Percentiles rank a stretch among this genome's conserved stretches.
These are phyloP conservation scores for Buceros bicornis DNA, from an alignment of 2,797 vertebrate genomes.

Conservation along the genomic window DNA sequence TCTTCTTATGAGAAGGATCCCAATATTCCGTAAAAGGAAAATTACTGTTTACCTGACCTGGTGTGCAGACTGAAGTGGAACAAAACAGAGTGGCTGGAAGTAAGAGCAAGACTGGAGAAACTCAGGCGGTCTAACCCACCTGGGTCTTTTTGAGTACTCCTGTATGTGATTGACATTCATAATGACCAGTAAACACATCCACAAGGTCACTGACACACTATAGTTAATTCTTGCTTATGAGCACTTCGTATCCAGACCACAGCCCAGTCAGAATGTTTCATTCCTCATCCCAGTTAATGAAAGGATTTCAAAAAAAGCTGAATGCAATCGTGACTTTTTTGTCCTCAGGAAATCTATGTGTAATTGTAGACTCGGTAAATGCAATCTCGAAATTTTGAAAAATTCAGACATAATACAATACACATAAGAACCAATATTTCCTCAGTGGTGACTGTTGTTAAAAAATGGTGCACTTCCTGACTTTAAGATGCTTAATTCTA, in stretches of 20 bases:
- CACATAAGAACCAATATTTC: background rate
- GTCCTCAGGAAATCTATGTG: background rate
- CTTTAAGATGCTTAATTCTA: slow-evolving; percentile 22
- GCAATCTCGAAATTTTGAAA: background rate
- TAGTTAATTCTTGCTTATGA: background rate
- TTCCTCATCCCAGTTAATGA: background rate
- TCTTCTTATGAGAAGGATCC: background rate
- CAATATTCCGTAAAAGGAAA: background rate
- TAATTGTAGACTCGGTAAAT: background rate
- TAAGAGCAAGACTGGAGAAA: background rate
- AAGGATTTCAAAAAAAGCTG: background rate
- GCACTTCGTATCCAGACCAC: background rate
- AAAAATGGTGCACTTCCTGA: background rate
- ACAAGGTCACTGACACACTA: background rate
- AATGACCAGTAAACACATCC: background rate
- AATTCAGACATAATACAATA: background rate
- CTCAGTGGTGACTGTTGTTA: background rate
- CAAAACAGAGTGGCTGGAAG: background rate
- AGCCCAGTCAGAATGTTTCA: background rate
- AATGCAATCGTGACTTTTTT: background rate
- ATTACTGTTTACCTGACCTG: background rate
- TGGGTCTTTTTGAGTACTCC: background rate
- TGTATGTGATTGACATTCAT: background rate
- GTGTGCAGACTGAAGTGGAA: background rate
- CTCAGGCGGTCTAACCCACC: accelerated